A percentile compares a stretch with the other conserved stretches of the same genome.
phyloP scores from a whole-genome alignment of 2,797 vertebrate species.

The Chaetophractus vellerosus region DNA sequence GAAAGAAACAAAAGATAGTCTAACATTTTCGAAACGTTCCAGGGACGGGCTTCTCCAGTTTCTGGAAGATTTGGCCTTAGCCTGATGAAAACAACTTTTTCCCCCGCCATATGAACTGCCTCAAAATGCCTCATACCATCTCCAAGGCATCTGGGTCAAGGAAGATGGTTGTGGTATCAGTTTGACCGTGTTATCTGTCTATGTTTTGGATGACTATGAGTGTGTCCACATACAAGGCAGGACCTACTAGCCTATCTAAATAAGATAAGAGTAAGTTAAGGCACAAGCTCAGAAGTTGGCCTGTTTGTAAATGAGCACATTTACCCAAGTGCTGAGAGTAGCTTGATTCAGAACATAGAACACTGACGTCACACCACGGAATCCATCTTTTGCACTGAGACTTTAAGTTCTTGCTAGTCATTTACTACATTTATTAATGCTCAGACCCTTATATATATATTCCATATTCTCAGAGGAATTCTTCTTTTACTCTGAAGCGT shows the following conservation, averaged over 20 bases:
- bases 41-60: slow-evolving; percentile 15
- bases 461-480: neutral
- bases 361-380: neutral
- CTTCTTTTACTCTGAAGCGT: slow-evolving; percentile 36
- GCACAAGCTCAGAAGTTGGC: neutral
- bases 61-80: slow-evolving; percentile 48
- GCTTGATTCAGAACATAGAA: slow-evolving; percentile 22
- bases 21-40: slow-evolving; percentile 59
- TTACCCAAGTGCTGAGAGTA: neutral
- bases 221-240: neutral
- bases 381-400: neutral
- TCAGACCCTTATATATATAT: neutral
- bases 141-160: neutral
- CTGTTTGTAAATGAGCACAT: neutral
- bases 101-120: neutral
- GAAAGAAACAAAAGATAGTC: slow-evolving; percentile 60
- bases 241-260: neutral
- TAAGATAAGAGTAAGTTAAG: slow-evolving; percentile 19
- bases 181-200: neutral
- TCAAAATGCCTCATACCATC: neutral
- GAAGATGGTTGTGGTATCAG: neutral
- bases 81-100: neutral
- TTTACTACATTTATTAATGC: neutral
- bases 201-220: neutral
- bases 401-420: neutral